Evolutionary conservation across 2,113 vertebrate species (phyloP).

Genomic region (Brachypteracias leptosomus): DNA sequence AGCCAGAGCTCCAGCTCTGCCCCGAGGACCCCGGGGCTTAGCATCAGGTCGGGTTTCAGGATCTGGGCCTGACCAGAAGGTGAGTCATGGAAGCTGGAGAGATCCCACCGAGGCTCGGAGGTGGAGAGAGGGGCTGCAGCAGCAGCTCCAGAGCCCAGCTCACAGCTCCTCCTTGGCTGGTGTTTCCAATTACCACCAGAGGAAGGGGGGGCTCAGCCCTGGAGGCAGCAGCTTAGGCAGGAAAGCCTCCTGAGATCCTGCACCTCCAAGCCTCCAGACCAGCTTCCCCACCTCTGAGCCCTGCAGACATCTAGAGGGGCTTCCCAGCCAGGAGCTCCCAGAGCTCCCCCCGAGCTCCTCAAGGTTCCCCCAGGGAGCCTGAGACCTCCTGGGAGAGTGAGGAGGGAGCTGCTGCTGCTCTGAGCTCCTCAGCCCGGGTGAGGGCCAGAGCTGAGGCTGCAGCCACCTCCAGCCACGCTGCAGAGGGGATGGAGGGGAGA

Average conservation of each 20-base stretch:
- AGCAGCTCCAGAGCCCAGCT: neutral
- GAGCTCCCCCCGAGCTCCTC: neutral
- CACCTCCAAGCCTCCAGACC: neutral
- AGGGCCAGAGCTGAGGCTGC: neutral
- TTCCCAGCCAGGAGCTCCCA: neutral
- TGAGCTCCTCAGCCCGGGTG: neutral
- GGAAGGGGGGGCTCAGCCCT: neutral
- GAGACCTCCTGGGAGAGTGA: neutral
- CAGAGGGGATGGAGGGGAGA: neutral
- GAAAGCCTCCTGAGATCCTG: neutral
- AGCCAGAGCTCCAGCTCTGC: neutral
- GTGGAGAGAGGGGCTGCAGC: neutral
- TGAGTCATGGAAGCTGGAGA: neutral
- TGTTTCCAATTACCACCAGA: neutral
- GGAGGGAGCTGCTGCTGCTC: neutral
- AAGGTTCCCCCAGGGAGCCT: neutral
- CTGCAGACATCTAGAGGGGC: neutral
- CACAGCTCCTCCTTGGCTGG: no score
- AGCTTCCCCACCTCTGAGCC: neutral
- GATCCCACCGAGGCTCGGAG: neutral
- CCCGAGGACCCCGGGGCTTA: neutral
- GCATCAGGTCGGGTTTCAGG: neutral
- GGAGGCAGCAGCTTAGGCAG: neutral
- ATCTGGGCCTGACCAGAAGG: neutral
- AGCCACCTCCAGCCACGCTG: neutral